phyloP scores from a whole-genome alignment of 2,113 vertebrate genomes.

The Aix galericulata region DNA sequence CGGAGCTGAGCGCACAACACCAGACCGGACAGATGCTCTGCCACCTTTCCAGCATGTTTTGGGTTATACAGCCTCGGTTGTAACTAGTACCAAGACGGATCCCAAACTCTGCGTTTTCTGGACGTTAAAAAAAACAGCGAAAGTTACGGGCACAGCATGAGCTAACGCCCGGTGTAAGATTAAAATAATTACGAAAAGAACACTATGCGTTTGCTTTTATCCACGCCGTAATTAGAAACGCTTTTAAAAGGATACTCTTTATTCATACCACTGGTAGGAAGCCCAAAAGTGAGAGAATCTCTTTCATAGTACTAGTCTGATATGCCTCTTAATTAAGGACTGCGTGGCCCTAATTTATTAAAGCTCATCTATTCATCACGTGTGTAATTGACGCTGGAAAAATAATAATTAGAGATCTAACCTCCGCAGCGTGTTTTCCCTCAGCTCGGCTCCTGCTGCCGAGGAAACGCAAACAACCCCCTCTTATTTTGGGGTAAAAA shows the following conservation, averaged over 20 bases:
- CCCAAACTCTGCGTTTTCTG: background rate
- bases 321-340: conserved; percentile 52
- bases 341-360: conserved; percentile 53
- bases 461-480: background rate
- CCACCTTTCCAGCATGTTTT: background rate
- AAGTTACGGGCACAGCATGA: background rate
- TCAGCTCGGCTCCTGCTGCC: background rate
- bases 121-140: background rate
- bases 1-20: background rate
- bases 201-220: conserved; percentile 53
- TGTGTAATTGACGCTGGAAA: conserved; percentile 20
- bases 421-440: background rate
- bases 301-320: conserved; percentile 27
- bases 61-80: background rate
- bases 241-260: conserved; percentile 30
- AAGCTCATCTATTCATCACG: conserved; percentile 62
- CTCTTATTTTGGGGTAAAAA: background rate
- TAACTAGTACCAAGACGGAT: background rate
- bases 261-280: conserved; percentile 45
- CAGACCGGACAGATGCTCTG: background rate
- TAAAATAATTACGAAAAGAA: conserved; percentile 52
- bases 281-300: conserved; percentile 40
- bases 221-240: conserved; percentile 19
- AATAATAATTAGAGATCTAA: conserved; percentile 8
- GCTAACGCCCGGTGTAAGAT: background rate